A percentile compares a stretch with the other conserved stretches of the same genome.
phyloP scores from a whole-genome alignment of 2,113 vertebrate species.

The Trochalopteron elliotii region DNA sequence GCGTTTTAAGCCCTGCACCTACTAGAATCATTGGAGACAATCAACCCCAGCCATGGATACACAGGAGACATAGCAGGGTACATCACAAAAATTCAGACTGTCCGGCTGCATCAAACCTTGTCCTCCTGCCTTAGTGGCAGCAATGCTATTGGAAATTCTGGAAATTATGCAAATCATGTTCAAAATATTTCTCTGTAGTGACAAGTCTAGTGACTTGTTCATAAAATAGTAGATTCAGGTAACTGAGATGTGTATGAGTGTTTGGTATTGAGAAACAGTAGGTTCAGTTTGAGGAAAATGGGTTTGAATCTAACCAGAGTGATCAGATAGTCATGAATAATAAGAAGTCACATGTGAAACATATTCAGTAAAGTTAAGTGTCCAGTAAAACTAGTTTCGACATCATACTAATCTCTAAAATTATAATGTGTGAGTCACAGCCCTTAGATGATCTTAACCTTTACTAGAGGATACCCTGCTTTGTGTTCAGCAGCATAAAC shows the following conservation, averaged over 20 bases:
- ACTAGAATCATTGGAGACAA: neutral
- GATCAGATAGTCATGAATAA: constrained; percentile 24
- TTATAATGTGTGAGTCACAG: constrained; percentile 61
- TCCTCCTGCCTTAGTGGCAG: neutral
- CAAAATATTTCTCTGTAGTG: neutral
- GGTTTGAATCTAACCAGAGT: neutral
- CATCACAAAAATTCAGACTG: neutral
- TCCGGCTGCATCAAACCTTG: neutral
- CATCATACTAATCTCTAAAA: constrained; percentile 63
- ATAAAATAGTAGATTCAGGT: neutral
- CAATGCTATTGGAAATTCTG: neutral
- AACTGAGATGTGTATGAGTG: neutral
- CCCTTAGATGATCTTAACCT: constrained; percentile 56
- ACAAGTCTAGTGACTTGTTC: neutral
- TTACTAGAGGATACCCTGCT: constrained; percentile 59
- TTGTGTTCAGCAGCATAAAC: constrained; percentile 43
- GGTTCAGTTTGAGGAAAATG: neutral
- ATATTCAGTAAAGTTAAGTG: constrained; percentile 61
- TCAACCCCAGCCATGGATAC: neutral
- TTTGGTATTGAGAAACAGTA: neutral
- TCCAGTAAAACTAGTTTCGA: constrained; percentile 69
- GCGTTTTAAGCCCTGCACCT: neutral
- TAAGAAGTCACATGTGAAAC: constrained; percentile 44
- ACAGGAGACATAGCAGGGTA: neutral
- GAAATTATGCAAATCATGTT: neutral